Conservation (phyloP, 2,888 invertebrate genomes). For the Andrena dorsata region DNA sequence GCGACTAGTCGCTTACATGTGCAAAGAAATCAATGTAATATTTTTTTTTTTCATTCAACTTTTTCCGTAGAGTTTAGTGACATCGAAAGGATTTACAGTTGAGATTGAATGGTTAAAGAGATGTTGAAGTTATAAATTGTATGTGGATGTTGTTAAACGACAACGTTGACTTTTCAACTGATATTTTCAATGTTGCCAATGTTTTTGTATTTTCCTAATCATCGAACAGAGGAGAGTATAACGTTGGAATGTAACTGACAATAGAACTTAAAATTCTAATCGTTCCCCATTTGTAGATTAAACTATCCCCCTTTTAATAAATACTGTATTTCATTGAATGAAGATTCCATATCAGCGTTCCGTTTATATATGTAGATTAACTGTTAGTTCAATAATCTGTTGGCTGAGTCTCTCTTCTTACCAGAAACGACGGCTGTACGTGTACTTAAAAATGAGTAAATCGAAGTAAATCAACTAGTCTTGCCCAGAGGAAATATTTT, state of each 20-base stretch:
- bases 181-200: not conserved
- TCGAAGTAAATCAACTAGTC: too few relatives aligned
- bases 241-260: slow-evolving; percentile 19
- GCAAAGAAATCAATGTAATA: slow-evolving; percentile 13
- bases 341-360: too few relatives aligned
- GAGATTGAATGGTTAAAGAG: slow-evolving; percentile 17
- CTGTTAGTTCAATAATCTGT: too few relatives aligned
- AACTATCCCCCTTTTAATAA: not conserved
- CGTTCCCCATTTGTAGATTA: not conserved
- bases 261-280: slow-evolving; percentile 2
- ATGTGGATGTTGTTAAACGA: slow-evolving; percentile 14
- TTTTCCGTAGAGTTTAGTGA: slow-evolving; percentile 12
- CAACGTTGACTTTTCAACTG: slow-evolving; percentile 25
- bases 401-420: too few relatives aligned
- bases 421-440: too few relatives aligned
- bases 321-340: not conserved
- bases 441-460: too few relatives aligned
- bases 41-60: slow-evolving; percentile 11
- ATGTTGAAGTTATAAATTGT: slow-evolving; percentile 33
- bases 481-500: too few relatives aligned
- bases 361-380: too few relatives aligned
- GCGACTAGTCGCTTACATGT: slow-evolving; percentile 16
- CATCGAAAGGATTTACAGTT: slow-evolving; percentile 6
- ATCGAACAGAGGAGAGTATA: slow-evolving; percentile 11
- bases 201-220: slow-evolving; percentile 9